Base-by-base conservation (phyloP, 2,888 invertebrate species). In the Harpalus rufipes region DNA sequence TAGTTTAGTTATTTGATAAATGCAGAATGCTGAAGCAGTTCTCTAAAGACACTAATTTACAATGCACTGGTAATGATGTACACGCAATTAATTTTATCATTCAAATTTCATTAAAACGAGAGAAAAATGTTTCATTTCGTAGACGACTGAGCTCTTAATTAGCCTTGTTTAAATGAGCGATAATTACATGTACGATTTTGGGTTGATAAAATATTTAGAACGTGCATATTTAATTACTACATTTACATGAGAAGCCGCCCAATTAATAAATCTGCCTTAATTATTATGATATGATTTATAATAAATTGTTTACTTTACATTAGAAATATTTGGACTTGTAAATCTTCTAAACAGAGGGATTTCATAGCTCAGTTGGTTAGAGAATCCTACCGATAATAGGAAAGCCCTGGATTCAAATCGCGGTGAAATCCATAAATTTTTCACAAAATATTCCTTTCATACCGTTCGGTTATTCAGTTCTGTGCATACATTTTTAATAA, bases 201-300 rank as follows among this genome's bases (percentile, higher is more conserved):
- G 14, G 32, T 16, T 74, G 84, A 84, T 84, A 84, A 84, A 84
- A 84, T 78, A 84, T 84, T 84, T 84, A 78, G 78, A 78, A 84
- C 65, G 16, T 84, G 84, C 84, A 78, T 78, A 84, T 65, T 78
- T 78, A 84, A 84, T 84, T 78, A 78, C 63, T 6, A 14, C 78
- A 78, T 84, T 84, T 84, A 84, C 51, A 84, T 25, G 25, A 65
- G 65, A 59, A 78, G 63, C 63, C 78, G 32, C 41, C 16, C 84
- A 63, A 83, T 83, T 76, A 72, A 83, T 76, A 83, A 16, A 81
- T 21, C 74, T 16, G 39, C 16, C 10, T 59, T 83, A 56, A 83
- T 74, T 83, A 74, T 32, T 83, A 58, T 25, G 12, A 68, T 68
- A 68, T 68, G 51, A 68, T 68, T 32, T 32, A 32, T 32, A 32